A percentile compares a stretch with the other conserved stretches of the same genome.
Conservation (phyloP, 2,113 vertebrate genomes). For the Alectura lathami region DNA sequence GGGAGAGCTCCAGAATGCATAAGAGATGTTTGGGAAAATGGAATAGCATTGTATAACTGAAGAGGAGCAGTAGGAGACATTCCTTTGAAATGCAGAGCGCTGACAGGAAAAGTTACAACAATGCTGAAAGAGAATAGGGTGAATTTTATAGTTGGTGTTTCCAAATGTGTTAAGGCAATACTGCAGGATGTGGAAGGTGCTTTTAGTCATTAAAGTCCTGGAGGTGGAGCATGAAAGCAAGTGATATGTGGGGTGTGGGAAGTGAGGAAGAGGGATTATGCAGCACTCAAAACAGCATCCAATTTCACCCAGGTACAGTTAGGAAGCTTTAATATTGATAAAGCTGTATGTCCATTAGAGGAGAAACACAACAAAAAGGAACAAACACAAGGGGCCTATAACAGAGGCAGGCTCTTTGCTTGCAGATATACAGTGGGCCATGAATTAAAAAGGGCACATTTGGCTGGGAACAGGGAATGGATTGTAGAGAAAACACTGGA, state of each 20-base stretch:
- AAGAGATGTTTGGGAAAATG: neutral
- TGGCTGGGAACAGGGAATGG: neutral
- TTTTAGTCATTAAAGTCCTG: neutral
- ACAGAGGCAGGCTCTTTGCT: neutral
- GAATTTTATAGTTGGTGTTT: too few relatives aligned
- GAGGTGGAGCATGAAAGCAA: neutral
- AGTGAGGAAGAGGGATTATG: too few relatives aligned
- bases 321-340: neutral
- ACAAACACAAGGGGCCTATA: neutral
- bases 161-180: neutral
- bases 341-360: neutral
- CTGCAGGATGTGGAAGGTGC: neutral
- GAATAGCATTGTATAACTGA: neutral
- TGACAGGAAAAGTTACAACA: neutral
- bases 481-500: neutral
- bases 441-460: neutral
- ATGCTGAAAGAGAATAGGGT: neutral
- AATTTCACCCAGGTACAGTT: neutral
- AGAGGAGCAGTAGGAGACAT: neutral
- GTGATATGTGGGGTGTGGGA: neutral
- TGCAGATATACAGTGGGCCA: neutral
- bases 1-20: neutral
- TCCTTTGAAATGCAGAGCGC: neutral
- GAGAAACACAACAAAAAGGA: too few relatives aligned
- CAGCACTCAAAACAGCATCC: neutral